Evolutionary conservation across 2,797 vertebrate species (phyloP), one percentile per base, ranked within the genome.

Genomic region (Epinephelus malabaricus): DNA sequence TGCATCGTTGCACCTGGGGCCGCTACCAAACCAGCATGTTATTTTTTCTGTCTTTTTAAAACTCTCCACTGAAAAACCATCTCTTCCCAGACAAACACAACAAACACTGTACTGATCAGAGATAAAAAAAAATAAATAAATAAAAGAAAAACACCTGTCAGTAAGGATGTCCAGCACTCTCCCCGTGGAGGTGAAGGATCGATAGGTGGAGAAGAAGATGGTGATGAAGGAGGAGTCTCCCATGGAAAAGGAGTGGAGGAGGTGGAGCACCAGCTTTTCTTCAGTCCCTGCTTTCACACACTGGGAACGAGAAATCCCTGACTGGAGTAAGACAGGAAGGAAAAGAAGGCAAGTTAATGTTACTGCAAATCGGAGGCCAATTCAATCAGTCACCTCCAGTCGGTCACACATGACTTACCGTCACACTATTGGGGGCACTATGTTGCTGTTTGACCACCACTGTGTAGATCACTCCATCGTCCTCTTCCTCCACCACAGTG

Each of bases 141-240:
- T 13, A 63, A 66, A 8, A 0, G 5, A 34, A 34, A 8, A 63
- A 9, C 10, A 97, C 97, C 97, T 97, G 94, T 96, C 95, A 2
- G 81, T 92, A 81, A 98, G 92, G 82, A 97, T 95, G 81, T 92
- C 94, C 78, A 98, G 93, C 63, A 98, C 95, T 76, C 92, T 91
- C 55, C 86, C 70, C 0, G 97, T 94, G 82, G 93, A 92, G 64
- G 95, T 96, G 91, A 98, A 98, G 81, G 97, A 95, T 68, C 95
- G 96, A 80, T 97, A 97, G 5, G 97, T 98, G 86, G 96, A 96
- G 65, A 98, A 94, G 92, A 98, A 97, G 89, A 96, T 94, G 55
- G 96, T 93, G 66, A 95, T 87, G 89, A 96, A 98, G 72, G 96
- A 95, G 14, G 94, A 64, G 88, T 98, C 97, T 2, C 96, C 95